phyloP scores from a whole-genome alignment of 2,113 vertebrate genomes.

The Ceyx melanurus region DNA sequence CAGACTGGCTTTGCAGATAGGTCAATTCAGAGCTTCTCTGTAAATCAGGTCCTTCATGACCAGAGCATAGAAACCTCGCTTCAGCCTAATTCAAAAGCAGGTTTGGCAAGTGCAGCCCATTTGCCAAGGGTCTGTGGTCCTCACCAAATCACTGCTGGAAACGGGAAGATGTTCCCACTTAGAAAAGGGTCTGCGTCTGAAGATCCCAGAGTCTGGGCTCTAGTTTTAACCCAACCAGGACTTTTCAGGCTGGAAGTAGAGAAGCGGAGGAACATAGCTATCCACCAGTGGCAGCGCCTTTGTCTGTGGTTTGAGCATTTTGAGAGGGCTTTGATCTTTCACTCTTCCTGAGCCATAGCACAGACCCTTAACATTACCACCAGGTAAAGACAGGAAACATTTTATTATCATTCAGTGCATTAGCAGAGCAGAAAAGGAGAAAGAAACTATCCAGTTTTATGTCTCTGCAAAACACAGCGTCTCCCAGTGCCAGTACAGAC shows the following conservation, averaged over 20 bases:
- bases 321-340: background rate
- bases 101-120: conserved; percentile 37
- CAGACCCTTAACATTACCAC: background rate
- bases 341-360: conserved; percentile 32
- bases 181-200: background rate
- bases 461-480: background rate
- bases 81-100: background rate
- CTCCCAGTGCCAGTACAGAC: background rate
- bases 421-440: background rate
- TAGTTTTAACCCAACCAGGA: background rate
- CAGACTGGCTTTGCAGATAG: conserved; percentile 2
- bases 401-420: background rate
- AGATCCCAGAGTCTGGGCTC: background rate
- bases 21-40: conserved; percentile 18
- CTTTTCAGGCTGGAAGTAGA: background rate
- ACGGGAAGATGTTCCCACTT: background rate
- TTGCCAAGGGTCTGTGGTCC: conserved; percentile 62
- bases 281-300: background rate
- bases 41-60: conserved; percentile 32
- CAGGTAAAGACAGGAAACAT: background rate
- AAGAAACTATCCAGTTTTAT: background rate
- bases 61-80: conserved; percentile 47
- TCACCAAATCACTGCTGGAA: conserved; percentile 41
- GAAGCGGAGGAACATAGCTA: background rate
- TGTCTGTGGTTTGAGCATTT: conserved; percentile 46